Evolutionary conservation across 2,797 vertebrate species (phyloP).

Genomic region (Macropus fuliginosus): DNA sequence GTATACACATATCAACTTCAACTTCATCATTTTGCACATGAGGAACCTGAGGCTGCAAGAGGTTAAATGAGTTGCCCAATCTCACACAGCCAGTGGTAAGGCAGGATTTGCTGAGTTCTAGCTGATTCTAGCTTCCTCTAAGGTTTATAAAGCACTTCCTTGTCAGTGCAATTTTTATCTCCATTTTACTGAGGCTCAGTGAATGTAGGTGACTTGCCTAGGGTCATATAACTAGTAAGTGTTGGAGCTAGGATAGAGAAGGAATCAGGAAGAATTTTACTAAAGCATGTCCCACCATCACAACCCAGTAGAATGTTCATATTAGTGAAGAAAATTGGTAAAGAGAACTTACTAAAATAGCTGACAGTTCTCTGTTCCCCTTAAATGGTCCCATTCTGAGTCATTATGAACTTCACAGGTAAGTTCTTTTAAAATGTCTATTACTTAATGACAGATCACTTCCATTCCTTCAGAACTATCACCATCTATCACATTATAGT

Average conservation of each 20-base stretch:
- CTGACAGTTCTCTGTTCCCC: conserved; percentile 63
- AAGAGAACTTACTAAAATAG: conserved; percentile 70
- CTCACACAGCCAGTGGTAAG: background rate
- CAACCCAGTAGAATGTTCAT: background rate
- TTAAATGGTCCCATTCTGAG: conserved; percentile 71
- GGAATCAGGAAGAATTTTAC: conserved; percentile 10
- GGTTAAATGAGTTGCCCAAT: background rate
- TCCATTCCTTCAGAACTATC: conserved; percentile 61
- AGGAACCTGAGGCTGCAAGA: background rate
- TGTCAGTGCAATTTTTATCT: background rate
- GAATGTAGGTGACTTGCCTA: background rate
- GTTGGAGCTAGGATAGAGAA: background rate
- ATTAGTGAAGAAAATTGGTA: conserved; percentile 41
- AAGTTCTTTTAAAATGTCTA: conserved; percentile 74
- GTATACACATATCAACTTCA: background rate
- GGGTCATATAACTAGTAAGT: background rate
- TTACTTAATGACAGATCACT: conserved; percentile 76
- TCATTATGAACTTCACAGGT: conserved; percentile 66
- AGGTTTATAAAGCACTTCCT: background rate
- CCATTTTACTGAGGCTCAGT: background rate
- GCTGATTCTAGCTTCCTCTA: background rate
- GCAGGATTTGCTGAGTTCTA: background rate
- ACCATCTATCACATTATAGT: conserved; percentile 54
- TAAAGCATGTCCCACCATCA: conserved; percentile 36
- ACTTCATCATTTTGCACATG: background rate